These are phyloP conservation scores for Callipepla squamata DNA, from an alignment of 2,113 vertebrate species.

Conservation along the genomic window DNA sequence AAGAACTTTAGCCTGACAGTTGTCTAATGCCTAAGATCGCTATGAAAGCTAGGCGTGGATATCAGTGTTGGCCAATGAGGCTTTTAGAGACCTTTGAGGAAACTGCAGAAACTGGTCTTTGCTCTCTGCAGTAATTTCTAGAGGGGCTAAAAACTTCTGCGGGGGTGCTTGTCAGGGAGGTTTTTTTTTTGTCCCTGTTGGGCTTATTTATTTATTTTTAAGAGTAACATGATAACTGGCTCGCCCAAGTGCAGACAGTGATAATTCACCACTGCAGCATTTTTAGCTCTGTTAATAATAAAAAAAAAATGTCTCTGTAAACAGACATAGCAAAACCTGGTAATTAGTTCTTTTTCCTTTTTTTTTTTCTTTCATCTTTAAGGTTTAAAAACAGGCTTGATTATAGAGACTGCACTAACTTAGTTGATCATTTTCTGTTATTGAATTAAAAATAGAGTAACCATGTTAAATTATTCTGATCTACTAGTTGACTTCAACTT, in stretches of 20 bases:
- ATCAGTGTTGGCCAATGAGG: not conserved
- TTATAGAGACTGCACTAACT: not conserved
- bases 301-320: not conserved
- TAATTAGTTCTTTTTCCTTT: not conserved
- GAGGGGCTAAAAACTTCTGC: not conserved
- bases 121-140: not conserved
- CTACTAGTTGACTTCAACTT: not conserved
- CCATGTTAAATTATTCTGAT: not conserved
- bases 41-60: not conserved
- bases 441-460: not conserved
- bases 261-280: not conserved
- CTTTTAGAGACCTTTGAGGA: not conserved
- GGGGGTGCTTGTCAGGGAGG: not conserved
- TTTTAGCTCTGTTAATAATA: not conserved
- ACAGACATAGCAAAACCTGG: not conserved
- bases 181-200: not conserved
- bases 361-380: not conserved
- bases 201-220: not conserved
- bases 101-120: not conserved
- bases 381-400: not conserved
- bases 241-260: not conserved
- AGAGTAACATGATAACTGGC: not conserved
- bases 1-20: not conserved
- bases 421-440: not conserved
- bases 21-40: not conserved